These are phyloP conservation scores for Ptyas mucosa DNA, from an alignment of 2,113 vertebrate species.

Conservation along the genomic window DNA sequence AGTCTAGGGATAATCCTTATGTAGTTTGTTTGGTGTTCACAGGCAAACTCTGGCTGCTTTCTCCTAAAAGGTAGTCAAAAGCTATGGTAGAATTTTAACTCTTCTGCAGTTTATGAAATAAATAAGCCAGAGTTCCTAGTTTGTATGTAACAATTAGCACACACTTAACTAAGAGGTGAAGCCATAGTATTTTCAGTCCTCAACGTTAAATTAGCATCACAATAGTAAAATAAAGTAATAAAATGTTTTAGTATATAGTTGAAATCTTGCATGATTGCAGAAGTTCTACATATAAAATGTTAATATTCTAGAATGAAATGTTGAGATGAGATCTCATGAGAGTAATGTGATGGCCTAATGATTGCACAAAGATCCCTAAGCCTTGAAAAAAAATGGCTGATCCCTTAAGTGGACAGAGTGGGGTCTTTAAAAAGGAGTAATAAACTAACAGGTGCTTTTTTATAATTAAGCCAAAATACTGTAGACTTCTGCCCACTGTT, in stretches of 20 bases:
- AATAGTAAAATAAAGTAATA: background rate
- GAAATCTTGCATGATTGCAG: background rate
- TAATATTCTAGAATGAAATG: background rate
- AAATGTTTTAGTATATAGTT: background rate
- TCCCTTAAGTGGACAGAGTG: background rate
- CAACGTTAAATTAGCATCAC: background rate
- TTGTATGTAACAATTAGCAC: background rate
- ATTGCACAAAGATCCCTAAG: background rate
- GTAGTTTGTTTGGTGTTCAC: background rate
- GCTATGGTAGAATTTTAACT: background rate
- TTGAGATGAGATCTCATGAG: background rate
- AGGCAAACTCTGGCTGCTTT: background rate
- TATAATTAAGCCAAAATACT: too few species aligned
- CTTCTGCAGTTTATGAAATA: background rate
- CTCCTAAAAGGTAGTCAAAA: background rate
- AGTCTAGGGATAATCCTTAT: background rate
- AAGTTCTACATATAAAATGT: background rate
- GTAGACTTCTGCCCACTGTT: background rate
- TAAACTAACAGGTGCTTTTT: background rate
- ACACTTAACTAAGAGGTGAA: background rate
- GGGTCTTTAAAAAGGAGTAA: background rate
- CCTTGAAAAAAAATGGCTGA: background rate
- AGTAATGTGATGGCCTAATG: background rate
- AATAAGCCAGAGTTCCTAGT: background rate
- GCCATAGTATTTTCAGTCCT: background rate